Evolutionary conservation across 2,888 invertebrate genomes (phyloP).

Genomic region (Drosophila bunnanda): DNA sequence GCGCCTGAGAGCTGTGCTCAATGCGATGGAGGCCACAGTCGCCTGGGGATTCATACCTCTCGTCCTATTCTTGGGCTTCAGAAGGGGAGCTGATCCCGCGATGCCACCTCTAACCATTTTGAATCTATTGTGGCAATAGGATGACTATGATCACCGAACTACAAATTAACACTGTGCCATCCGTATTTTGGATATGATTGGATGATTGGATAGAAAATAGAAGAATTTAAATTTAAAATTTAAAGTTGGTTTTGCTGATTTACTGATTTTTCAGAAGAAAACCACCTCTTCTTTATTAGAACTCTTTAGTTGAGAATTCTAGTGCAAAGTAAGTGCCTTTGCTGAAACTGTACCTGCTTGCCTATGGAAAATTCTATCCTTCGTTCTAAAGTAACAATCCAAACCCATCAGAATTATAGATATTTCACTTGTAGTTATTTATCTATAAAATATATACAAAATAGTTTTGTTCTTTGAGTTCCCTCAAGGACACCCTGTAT

Average conservation of each 20-base stretch:
- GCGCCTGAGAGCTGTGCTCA: slow-evolving; percentile 87
- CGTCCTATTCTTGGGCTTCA: slow-evolving; percentile 89
- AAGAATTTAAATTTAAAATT: too few relatives aligned
- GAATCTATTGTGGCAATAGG: slow-evolving; percentile 84
- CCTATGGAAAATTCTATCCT: neutral
- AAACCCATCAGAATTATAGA: neutral
- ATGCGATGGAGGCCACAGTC: slow-evolving; percentile 87
- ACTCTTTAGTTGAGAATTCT: neutral
- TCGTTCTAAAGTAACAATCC: neutral
- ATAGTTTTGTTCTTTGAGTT: neutral
- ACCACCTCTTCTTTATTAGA: too few relatives aligned
- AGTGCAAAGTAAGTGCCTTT: neutral
- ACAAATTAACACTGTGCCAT: too few relatives aligned
- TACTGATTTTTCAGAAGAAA: neutral
- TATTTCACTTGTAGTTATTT: neutral
- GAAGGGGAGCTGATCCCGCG: slow-evolving; percentile 89
- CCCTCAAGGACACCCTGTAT: slow-evolving; percentile 59
- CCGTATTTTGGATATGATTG: slow-evolving; percentile 23
- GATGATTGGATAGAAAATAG: slow-evolving; percentile 42
- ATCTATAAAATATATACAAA: neutral
- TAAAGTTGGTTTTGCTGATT: neutral
- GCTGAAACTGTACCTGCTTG: neutral
- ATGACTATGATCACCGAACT: too few relatives aligned
- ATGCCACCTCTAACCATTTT: slow-evolving; percentile 86
- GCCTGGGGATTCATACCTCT: slow-evolving; percentile 90